phyloP scores from a whole-genome alignment of 2,888 invertebrate species.

The Chrysolina haemoptera region DNA sequence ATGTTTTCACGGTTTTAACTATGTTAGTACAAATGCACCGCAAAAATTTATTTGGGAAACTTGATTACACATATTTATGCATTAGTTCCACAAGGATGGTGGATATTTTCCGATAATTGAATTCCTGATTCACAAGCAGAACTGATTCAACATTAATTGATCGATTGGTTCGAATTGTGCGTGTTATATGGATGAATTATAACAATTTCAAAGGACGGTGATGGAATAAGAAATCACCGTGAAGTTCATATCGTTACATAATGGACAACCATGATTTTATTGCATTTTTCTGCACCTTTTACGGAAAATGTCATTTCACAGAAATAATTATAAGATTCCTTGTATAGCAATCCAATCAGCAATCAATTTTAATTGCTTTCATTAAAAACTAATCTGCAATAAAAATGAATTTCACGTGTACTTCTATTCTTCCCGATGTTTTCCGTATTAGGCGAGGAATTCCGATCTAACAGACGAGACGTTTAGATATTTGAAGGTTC shows the following conservation, averaged over 20 bases:
- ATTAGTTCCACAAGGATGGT: too few species aligned
- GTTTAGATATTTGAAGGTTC: slow-evolving; percentile 15
- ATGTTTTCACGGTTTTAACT: too few species aligned
- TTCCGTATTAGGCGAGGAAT: slow-evolving; percentile 14
- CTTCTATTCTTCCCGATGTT: slow-evolving; percentile 7
- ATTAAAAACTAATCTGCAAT: slow-evolving; percentile 46
- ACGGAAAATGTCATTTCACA: slow-evolving; percentile 47
- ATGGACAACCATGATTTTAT: slow-evolving; percentile 38
- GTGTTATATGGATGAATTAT: not conserved
- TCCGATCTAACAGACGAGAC: not conserved
- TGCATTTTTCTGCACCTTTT: slow-evolving; percentile 43
- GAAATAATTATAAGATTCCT: slow-evolving; percentile 48
- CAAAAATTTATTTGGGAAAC: too few species aligned
- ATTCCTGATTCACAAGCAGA: too few species aligned
- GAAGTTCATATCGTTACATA: slow-evolving; percentile 19
- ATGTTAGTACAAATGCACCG: too few species aligned
- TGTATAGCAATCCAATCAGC: slow-evolving; percentile 48
- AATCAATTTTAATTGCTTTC: slow-evolving; percentile 49
- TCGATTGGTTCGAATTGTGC: not conserved
- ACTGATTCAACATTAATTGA: too few species aligned
- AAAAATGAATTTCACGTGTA: slow-evolving; percentile 45
- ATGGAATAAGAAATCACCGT: not conserved
- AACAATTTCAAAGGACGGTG: not conserved
- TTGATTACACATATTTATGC: too few species aligned
- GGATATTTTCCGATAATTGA: too few species aligned